Base-by-base conservation (phyloP, 2,888 invertebrate species). In the Aplocera efformata region DNA sequence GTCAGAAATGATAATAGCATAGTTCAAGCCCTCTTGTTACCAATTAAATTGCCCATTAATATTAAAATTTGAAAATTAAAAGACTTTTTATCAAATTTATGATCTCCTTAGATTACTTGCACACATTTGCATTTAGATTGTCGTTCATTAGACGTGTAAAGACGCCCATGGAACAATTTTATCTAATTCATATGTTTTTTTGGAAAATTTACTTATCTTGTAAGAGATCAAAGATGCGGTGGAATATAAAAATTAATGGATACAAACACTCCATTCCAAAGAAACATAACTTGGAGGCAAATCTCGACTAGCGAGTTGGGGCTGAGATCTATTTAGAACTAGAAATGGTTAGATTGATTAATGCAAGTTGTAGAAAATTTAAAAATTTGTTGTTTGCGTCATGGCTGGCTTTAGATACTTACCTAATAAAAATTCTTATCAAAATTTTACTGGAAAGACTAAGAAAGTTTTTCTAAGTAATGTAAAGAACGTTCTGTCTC, bases 181-280 rank as follows among this genome's bases (percentile, higher is more conserved):
- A 51, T 43, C 40, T 48, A 17, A 17, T 17, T 17, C 20, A 32
- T 48, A 21, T 58, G 42, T 57, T 54, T 56, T 54, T 58, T 52
- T 56, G 50, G 51, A 53, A 44, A 60, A 56, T 58, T 60, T 44
- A 47, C 32, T 47, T 58, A 59, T 56, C 57, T 58, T 53, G 42
- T 61, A 70, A 31, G 32, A 42, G 37, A 77, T 73, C 77, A 79
- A 74, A 68, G 70, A 72, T 64, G 70, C 68, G 68, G 65, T 58
- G 43, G 60, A 48, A 46, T 59, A 75, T 83, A 79, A 82, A 83
- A 80, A 76, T 68, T 77, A 79, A 81, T 79, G 74, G 67, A 58
- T 64, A 72, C 76, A 74, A 78, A 80, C 79, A 79, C 73, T 74
- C 71, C 68, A 79, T 79, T 77, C 64, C 60, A 56, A 66, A 55